Percentiles rank a stretch among this genome's conserved stretches.
Conservation (phyloP, 1,140 invertebrate genomes). For the Drosophila pseudoobscura region DNA sequence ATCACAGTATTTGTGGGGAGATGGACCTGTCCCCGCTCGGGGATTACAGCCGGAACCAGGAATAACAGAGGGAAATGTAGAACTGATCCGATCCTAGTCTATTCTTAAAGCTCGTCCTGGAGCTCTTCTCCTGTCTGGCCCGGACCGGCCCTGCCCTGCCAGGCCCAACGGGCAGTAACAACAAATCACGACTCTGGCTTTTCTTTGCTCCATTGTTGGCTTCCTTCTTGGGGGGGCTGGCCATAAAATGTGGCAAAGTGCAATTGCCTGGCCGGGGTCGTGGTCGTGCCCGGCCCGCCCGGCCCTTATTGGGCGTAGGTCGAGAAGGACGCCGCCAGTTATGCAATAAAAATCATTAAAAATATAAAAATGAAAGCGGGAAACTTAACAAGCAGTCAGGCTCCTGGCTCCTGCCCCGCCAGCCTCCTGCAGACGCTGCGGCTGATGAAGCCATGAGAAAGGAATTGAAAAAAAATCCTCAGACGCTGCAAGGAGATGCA, state of each 20-base stretch:
- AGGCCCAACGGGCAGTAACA: constrained; percentile 24
- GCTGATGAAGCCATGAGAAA: constrained; percentile 61
- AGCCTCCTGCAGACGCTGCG: background rate
- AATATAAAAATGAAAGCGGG: constrained; percentile 79
- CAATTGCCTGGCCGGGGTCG: constrained; percentile 57
- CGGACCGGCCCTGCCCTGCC: background rate
- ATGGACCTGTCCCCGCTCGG: no score
- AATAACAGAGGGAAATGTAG: no score
- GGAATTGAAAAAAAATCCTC: constrained; percentile 63
- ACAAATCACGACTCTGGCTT: constrained; percentile 41
- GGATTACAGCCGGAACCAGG: no score
- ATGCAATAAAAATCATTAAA: constrained; percentile 82
- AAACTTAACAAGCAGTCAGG: constrained; percentile 67
- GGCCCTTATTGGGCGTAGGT: background rate
- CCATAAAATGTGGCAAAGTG: constrained; percentile 80
- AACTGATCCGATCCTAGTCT: background rate
- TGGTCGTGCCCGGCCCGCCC: background rate
- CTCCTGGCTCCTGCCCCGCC: no score
- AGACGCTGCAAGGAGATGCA: constrained; percentile 39
- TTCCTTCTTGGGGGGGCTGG: constrained; percentile 4
- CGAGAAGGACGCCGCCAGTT: constrained; percentile 52
- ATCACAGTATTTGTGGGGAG: background rate
- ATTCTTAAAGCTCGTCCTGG: constrained; percentile 19
- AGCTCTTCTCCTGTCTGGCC: background rate
- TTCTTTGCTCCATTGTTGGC: constrained; percentile 21